Conservation (phyloP, 2,113 vertebrate genomes). For the Catharus bicknelli region DNA sequence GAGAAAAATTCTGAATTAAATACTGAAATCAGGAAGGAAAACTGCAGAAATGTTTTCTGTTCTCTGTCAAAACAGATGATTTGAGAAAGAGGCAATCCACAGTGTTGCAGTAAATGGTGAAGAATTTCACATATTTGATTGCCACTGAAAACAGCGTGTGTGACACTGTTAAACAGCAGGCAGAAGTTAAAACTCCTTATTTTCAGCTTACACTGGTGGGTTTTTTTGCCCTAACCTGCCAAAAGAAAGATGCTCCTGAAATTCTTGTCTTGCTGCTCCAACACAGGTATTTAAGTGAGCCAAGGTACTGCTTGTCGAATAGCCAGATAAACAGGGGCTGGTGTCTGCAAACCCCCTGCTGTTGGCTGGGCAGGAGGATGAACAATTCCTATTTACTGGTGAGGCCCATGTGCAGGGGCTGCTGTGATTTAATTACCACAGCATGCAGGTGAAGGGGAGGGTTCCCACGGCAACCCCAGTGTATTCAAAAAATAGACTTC, state of each 20-base stretch:
- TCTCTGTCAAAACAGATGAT: background rate
- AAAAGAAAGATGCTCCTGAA: background rate
- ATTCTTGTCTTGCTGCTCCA: background rate
- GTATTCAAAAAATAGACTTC: background rate
- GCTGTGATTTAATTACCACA: background rate
- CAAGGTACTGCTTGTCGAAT: accelerated
- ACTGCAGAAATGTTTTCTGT: background rate
- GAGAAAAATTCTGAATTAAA: background rate
- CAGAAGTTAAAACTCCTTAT: background rate
- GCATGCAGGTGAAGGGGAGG: background rate
- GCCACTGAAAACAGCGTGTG: background rate
- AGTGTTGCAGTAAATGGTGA: background rate
- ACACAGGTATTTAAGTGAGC: background rate
- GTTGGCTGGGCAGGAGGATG: background rate
- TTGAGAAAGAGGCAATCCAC: background rate
- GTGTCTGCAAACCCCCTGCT: background rate
- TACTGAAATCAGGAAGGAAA: background rate
- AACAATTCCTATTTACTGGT: background rate
- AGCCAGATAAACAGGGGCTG: background rate
- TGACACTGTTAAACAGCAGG: background rate
- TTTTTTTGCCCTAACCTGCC: background rate
- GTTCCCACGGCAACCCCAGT: conserved; percentile 19
- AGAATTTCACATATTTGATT: background rate
- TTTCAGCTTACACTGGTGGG: background rate
- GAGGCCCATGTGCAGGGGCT: background rate